Base-by-base conservation (phyloP, 2,888 invertebrate genomes). In the Oxytorus armatus region DNA sequence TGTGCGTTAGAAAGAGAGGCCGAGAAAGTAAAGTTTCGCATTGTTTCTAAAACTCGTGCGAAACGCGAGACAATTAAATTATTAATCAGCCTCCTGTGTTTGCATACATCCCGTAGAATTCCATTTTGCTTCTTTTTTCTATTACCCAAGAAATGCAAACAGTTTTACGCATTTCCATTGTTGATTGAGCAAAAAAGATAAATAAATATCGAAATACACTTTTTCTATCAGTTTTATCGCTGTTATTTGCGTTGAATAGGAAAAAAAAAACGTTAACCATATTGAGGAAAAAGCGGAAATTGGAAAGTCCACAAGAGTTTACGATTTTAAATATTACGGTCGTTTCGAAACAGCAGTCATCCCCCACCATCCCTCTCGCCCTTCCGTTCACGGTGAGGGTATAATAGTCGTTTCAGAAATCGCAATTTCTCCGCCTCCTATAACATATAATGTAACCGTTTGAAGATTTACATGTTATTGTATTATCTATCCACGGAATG, bases 391-490 rank as follows among this genome's bases (percentile, higher is more conserved):
- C 69, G 33, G 23, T 18, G 42, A 10, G 4, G 44, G 49, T 51
- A 36, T 84, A 80, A 87, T 87, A 86, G 86, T 88, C 88, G 88
- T 88, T 88, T 87, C 87, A 85, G 88, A 85, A 88, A 87, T 85
- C 85, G 86, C 87, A 85, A 88, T 88, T 87, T 85, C 85, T 86
- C n/a, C n/a, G 85, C 85, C 86, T 85, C 85, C 84, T 86, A 86
- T 87, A 88, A 87, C 85, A 85, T 86, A 85, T 86, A 85, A 86
- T 86, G 85, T 63, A 49, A 61, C 63, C 69, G 18, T 14, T 36
- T 33, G 70, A 63, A 65, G 55, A 79, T 79, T 79, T 79, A 79
- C 79, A 79, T 79, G 74, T 79, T 79, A 79, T 79, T 79, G 79
- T 57, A 69, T 39, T 36, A 36, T 73, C 55, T 47, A 72, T 39